These are phyloP conservation scores for Cygnus atratus DNA, from an alignment of 2,113 vertebrate genomes.

Conservation along the genomic window DNA sequence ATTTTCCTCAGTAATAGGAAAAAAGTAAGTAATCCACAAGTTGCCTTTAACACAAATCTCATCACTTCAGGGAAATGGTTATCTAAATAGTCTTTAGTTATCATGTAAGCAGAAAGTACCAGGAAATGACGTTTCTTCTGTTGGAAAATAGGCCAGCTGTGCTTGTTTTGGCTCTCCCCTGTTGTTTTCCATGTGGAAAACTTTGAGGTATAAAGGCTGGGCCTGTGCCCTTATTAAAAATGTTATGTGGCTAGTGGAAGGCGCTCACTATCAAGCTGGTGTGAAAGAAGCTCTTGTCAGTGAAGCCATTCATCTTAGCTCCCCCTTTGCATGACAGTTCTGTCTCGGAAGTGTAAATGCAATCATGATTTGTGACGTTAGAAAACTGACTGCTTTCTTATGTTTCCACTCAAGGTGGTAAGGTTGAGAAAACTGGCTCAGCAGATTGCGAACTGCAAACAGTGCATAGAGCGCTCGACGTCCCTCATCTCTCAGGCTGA, in stretches of 20 bases:
- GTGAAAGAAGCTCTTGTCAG: slow-evolving; percentile 21
- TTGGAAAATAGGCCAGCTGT: slow-evolving; percentile 77
- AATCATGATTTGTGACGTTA: slow-evolving; percentile 1
- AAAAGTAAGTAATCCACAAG: slow-evolving; percentile 13
- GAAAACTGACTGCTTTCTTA: slow-evolving; percentile 32
- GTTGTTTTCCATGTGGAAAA: slow-evolving; percentile 71
- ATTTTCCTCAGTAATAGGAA: slow-evolving; percentile 16
- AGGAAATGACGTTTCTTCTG: slow-evolving; percentile 73
- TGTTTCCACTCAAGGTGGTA: slow-evolving; percentile 80
- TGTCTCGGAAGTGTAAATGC: neutral
- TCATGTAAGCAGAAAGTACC: slow-evolving; percentile 71
- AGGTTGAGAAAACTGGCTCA: slow-evolving; percentile 94
- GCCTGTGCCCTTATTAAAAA: slow-evolving; percentile 56
- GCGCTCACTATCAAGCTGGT: neutral
- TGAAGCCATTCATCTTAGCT: slow-evolving; percentile 11
- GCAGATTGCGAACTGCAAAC: slow-evolving; percentile 95
- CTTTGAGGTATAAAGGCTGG: slow-evolving; percentile 59
- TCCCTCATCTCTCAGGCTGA: slow-evolving; percentile 97
- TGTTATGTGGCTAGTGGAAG: slow-evolving; percentile 28
- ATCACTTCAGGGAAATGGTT: slow-evolving; percentile 63
- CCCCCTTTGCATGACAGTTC: neutral
- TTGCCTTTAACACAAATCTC: slow-evolving; percentile 39
- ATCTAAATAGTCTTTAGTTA: slow-evolving; percentile 75
- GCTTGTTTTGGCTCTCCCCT: slow-evolving; percentile 76
- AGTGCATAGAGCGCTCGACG: slow-evolving; percentile 94